Conservation (phyloP, 1,140 invertebrate species). For the Papilio dardanus region DNA sequence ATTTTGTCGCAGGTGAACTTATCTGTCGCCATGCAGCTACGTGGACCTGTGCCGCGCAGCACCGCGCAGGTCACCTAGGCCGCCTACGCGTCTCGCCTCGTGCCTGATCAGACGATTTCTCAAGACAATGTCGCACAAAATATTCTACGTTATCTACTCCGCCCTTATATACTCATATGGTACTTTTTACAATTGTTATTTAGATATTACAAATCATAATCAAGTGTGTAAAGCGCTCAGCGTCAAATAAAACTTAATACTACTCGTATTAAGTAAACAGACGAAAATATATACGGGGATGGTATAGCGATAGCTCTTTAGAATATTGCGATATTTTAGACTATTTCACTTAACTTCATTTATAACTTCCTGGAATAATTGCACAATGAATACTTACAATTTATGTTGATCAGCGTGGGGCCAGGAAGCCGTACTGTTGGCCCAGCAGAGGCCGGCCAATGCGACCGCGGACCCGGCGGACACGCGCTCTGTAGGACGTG, state of each 20-base stretch:
- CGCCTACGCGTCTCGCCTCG: slow-evolving; percentile 30
- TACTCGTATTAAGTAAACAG: no score
- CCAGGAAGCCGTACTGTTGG: slow-evolving; percentile 48
- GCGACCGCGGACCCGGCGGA: slow-evolving; percentile 62
- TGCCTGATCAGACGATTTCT: neutral
- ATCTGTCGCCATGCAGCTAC: slow-evolving; percentile 52
- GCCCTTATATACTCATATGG: slow-evolving; percentile 60
- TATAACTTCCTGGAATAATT: no score
- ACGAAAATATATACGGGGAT: no score
- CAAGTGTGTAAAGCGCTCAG: no score
- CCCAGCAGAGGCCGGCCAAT: slow-evolving; percentile 54
- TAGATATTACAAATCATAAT: neutral
- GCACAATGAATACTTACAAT: no score
- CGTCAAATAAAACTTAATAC: no score
- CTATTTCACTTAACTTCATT: no score
- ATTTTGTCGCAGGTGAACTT: slow-evolving; percentile 23
- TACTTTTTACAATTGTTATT: slow-evolving; percentile 42
- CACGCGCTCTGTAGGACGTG: slow-evolving; percentile 67
- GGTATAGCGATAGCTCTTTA: no score
- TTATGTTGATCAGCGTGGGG: slow-evolving; percentile 44
- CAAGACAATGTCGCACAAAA: slow-evolving; percentile 57
- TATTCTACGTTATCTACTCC: slow-evolving; percentile 51
- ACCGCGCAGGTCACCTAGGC: slow-evolving; percentile 63
- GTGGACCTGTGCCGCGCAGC: slow-evolving; percentile 41
- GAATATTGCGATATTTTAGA: no score